Base-by-base conservation (phyloP, 2,888 invertebrate genomes). In the Xestoiulus laeticollis region DNA sequence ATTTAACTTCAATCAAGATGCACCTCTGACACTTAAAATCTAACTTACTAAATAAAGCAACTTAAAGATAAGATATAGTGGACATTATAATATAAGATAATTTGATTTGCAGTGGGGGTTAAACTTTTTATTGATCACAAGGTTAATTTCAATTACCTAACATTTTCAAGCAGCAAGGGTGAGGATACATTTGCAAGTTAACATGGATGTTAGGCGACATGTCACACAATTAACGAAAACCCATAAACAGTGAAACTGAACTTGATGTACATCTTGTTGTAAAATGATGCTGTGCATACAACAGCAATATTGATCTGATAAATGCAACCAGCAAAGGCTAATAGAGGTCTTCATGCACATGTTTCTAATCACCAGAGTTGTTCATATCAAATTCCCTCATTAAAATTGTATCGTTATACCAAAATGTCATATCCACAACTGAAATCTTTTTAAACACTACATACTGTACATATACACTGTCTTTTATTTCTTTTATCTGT, bases 151-250 rank as follows among this genome's bases (percentile, higher is more conserved):
- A 59, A 59, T n/a, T n/a, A n/a, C n/a, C n/a, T 59, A 59, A 59
- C n/a, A 19, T 59, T 59, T n/a, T 0, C 59, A n/a, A 16, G 59
- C 59, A n/a, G 19, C 59, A 59, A n/a, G 6, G 0, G n/a, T 6
- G 59, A 59, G 59, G 1, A 5, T 59, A n/a, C n/a, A 16, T 59
- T n/a, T 0, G 59, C 14, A n/a, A 59, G 59, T 59, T 59, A 59
- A 59, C 59, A n/a, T n/a, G 4, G n/a, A 59, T 59, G 59, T 59
- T 8, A 8, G 59, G 59, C 59, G n/a, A 59, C 22, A n/a, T 59
- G 59, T 59, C 59, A 59, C n/a, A n/a, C 59, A 59, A 59, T 59
- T 59, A 59, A 59, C 59, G 59, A 59, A 59, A 59, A 19, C 59
- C 59, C 59, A 1, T n/a, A 22, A 59, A 22, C n/a, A n/a, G 59